These are phyloP conservation scores for Lasioglossum lativentre DNA, from an alignment of 2,888 invertebrate genomes.

Conservation along the genomic window DNA sequence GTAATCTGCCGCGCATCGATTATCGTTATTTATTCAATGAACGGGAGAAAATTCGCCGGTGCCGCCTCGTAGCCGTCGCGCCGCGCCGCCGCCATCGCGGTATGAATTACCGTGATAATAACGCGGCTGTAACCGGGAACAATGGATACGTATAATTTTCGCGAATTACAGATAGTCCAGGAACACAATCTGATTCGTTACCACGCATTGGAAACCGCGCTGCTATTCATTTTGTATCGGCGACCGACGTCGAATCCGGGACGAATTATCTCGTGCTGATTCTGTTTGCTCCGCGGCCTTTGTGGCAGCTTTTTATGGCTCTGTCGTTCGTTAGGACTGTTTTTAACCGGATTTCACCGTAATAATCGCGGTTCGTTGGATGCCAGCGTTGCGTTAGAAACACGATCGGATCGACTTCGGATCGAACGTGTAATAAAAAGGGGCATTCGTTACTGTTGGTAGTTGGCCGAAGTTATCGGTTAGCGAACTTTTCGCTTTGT, in stretches of 20 bases:
- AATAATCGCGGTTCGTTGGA: neutral
- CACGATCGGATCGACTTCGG: neutral
- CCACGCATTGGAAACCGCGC: neutral
- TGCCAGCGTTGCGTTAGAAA: neutral
- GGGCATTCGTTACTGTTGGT: neutral
- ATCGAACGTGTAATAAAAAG: too few species aligned
- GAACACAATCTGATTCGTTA: slow-evolving; percentile 7
- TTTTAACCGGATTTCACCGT: neutral
- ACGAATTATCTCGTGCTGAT: neutral
- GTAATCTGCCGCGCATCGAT: neutral
- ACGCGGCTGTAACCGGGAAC: neutral
- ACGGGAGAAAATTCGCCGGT: neutral
- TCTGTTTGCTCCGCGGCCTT: neutral
- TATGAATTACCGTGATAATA: neutral
- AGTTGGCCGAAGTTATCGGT: too few species aligned
- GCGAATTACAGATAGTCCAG: neutral
- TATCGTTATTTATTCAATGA: slow-evolving; percentile 4
- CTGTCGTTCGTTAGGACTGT: neutral
- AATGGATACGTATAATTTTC: neutral
- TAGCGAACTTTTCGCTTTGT: too few species aligned
- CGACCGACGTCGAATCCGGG: neutral
- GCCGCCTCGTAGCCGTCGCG: neutral
- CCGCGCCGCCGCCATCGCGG: neutral
- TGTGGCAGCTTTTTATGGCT: neutral
- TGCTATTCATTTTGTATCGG: neutral